Conservation (phyloP, 2,797 vertebrate species). For the Poeciliopsis gracilis region DNA sequence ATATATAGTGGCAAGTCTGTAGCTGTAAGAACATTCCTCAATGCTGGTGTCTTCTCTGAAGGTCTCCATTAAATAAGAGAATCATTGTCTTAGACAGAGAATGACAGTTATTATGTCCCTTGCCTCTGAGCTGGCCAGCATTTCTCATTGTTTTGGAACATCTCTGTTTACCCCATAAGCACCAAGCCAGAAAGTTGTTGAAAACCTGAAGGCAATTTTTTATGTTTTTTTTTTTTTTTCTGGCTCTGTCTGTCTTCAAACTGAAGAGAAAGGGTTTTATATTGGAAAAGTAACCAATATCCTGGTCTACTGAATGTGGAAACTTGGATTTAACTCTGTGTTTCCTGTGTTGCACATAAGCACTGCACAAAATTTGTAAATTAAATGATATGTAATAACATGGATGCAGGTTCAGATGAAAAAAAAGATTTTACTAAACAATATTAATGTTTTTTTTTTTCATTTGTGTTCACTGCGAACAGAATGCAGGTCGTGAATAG, state of each 20-base stretch:
- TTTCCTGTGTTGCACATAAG: neutral
- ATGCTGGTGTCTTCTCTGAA: neutral
- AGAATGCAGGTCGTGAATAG: neutral
- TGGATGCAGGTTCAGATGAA: neutral
- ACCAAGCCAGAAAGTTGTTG: slow-evolving; percentile 1
- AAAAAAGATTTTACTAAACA: neutral
- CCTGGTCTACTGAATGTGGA: too few relatives aligned
- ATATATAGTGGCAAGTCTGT: neutral
- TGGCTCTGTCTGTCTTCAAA: neutral
- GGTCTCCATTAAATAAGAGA: neutral
- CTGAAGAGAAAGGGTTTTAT: neutral
- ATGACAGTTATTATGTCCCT: slow-evolving; percentile 5
- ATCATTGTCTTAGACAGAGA: slow-evolving; percentile 1
- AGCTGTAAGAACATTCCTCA: neutral
- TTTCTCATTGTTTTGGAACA: slow-evolving; percentile 6
- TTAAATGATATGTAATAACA: neutral
- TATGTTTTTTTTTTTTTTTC: too few relatives aligned
- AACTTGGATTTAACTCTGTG: neutral
- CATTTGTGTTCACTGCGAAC: neutral
- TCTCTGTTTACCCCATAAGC: neutral
- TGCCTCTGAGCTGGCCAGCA: neutral
- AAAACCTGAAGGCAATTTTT: neutral
- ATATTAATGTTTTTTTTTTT: neutral
- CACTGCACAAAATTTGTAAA: neutral
- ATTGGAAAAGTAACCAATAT: neutral